Conservation (phyloP, 2,888 invertebrate genomes). For the Mimachlamys varia region DNA sequence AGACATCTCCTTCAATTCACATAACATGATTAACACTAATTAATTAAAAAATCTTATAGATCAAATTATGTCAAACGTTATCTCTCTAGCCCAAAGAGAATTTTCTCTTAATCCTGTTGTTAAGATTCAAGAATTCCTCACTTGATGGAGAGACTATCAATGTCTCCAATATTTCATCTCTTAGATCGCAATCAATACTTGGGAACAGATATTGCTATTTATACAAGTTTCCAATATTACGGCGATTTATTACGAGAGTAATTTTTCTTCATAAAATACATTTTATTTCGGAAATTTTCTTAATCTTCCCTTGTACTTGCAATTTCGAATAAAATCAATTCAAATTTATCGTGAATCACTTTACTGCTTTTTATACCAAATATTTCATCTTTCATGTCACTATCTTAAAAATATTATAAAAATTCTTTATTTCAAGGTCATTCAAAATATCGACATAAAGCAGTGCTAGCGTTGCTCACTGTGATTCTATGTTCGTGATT, state of each 20-base stretch:
- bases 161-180: neutral
- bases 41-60: too few relatives aligned
- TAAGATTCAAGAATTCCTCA: neutral
- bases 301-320: neutral
- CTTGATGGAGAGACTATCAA: neutral
- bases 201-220: neutral
- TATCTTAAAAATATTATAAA: neutral
- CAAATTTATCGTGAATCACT: neutral
- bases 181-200: neutral
- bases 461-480: neutral
- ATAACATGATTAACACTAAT: too few relatives aligned
- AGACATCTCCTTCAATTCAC: neutral
- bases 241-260: neutral
- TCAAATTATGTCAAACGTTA: neutral
- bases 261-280: neutral
- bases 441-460: neutral
- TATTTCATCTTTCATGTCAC: neutral
- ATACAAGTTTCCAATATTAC: neutral
- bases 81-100: neutral
- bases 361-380: constrained; percentile 6
- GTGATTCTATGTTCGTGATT: neutral
- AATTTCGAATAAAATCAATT: neutral
- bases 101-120: neutral
- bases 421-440: neutral
- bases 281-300: neutral